A percentile compares a stretch with the other conserved stretches of the same genome.
These are phyloP conservation scores for Heliocidaris tuberculata DNA, from an alignment of 35 echinoderm and acorn worm genomes.

Conservation along the genomic window DNA sequence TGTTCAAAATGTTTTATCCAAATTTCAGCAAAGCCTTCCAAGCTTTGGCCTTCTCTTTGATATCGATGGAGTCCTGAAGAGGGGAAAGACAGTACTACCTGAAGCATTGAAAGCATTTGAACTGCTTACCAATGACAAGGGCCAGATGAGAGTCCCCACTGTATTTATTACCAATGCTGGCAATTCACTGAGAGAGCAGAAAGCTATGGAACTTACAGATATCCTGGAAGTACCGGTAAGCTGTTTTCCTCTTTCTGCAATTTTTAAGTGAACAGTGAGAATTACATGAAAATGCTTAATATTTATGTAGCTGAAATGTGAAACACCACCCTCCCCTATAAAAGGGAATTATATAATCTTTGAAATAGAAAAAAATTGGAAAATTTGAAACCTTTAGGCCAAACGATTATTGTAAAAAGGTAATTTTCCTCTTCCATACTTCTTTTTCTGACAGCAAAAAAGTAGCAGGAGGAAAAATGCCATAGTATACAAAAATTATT, in stretches of 20 bases:
- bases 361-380: too few relatives aligned
- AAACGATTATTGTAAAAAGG: too few relatives aligned
- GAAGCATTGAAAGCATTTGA: constrained; percentile 82
- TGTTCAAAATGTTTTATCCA: neutral
- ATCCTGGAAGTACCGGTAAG: constrained; percentile 78
- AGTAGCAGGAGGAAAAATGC: too few relatives aligned
- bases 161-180: constrained; percentile 96
- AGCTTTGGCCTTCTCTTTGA: constrained; percentile 94
- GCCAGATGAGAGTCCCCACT: constrained; percentile 75
- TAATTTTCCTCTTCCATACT: too few relatives aligned
- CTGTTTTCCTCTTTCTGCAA: too few relatives aligned
- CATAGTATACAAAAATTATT: too few relatives aligned
- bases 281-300: too few relatives aligned
- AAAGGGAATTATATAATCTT: too few relatives aligned
- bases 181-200: constrained; percentile 80
- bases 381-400: too few relatives aligned
- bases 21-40: constrained; percentile 39
- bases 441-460: too few relatives aligned
- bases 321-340: too few relatives aligned
- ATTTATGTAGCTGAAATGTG: too few relatives aligned
- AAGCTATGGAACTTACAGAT: constrained; percentile 84
- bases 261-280: neutral
- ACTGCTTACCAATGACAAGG: constrained; percentile 61
- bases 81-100: constrained; percentile 81
- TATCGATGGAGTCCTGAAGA: constrained; percentile 89